These are phyloP conservation scores for Operophtera brumata DNA, from an alignment of 2,888 invertebrate genomes.

Conservation along the genomic window DNA sequence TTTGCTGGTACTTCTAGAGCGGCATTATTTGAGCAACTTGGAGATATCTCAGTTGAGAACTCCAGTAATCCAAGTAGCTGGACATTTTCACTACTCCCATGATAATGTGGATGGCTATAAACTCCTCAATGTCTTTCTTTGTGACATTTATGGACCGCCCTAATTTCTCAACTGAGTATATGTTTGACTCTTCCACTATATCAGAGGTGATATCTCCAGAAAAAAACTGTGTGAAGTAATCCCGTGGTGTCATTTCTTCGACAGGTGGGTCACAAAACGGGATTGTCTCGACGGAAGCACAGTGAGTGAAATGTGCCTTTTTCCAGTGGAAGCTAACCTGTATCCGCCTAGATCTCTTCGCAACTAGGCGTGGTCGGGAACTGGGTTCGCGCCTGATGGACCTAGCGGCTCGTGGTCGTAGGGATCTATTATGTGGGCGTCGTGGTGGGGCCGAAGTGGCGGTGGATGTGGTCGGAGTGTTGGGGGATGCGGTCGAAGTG, in stretches of 20 bases:
- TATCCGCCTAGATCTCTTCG: background rate
- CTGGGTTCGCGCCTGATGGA: background rate
- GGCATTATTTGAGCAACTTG: background rate
- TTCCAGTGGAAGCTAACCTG: background rate
- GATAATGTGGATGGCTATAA: conserved; percentile 34
- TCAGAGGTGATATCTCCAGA: conserved; percentile 25
- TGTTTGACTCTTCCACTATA: conserved; percentile 28
- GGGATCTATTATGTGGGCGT: no score
- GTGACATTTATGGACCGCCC: conserved; percentile 28
- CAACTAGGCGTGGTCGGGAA: background rate
- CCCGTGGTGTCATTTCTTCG: background rate
- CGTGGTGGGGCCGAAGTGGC: background rate
- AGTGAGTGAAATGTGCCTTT: background rate
- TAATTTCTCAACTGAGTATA: conserved; percentile 27
- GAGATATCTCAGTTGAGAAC: conserved; percentile 21
- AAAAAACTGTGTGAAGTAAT: conserved; percentile 21
- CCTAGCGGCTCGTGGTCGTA: background rate
- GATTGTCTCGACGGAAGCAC: background rate
- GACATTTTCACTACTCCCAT: conserved; percentile 36
- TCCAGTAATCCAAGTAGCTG: conserved; percentile 31
- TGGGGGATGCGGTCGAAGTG: background rate
- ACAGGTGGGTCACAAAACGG: background rate
- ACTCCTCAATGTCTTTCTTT: conserved; percentile 29
- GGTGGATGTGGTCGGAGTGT: background rate
- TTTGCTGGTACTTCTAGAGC: background rate